These are phyloP conservation scores for Paedocypris sp. DNA, from an alignment of 2,113 vertebrate species.

Conservation along the genomic window DNA sequence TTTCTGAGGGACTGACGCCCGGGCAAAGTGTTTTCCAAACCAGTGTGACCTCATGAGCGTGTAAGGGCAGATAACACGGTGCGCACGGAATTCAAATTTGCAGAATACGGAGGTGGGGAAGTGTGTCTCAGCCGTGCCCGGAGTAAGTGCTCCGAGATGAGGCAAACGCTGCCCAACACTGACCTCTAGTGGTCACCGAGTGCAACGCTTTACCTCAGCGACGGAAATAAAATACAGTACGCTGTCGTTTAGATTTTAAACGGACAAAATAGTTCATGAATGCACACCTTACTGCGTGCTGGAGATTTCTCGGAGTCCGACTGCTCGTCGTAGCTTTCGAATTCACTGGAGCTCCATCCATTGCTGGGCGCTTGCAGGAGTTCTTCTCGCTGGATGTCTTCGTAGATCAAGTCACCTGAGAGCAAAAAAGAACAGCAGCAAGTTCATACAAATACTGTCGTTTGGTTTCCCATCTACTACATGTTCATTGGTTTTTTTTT, in stretches of 20 bases:
- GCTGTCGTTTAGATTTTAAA: no score
- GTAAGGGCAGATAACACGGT: conserved; percentile 16
- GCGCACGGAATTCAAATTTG: conserved; percentile 22
- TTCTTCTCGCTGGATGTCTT: conserved; percentile 64
- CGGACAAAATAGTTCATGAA: no score
- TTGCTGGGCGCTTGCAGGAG: conserved; percentile 48
- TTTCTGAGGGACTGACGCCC: conserved; percentile 28
- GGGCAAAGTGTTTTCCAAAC: conserved; percentile 21
- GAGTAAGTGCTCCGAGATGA: background rate
- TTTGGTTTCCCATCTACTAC: no score
- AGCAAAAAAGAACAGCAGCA: background rate
- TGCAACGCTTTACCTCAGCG: background rate
- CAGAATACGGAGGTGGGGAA: background rate
- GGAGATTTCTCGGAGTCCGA: conserved; percentile 66
- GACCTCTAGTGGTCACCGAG: conserved; percentile 24
- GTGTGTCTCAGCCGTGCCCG: background rate
- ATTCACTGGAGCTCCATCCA: conserved; percentile 94
- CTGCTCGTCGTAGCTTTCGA: conserved; percentile 91
- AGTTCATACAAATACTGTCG: background rate
- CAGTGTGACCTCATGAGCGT: conserved; percentile 26
- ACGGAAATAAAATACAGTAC: no score
- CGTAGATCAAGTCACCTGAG: conserved; percentile 63
- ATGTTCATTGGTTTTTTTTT: no score
- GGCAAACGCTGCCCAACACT: conserved; percentile 12
- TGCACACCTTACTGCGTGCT: conserved; percentile 58